Base-by-base conservation (phyloP, 2,797 vertebrate genomes). In the Pterois miles region DNA sequence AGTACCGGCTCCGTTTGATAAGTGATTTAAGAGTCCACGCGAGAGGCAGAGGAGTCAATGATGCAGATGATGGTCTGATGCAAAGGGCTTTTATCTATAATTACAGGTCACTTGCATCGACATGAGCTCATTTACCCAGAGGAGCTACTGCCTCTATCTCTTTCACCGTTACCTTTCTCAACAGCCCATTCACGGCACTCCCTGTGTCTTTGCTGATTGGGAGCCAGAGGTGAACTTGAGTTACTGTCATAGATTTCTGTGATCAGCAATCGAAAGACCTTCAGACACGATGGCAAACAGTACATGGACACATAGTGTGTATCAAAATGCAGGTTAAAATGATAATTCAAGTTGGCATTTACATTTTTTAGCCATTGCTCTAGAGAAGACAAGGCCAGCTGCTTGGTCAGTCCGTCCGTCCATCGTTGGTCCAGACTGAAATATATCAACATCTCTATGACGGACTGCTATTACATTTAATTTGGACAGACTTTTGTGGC, bases 11-110 rank as follows among this genome's bases (percentile, higher is more conserved):
- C 13, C 34, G 34, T 81, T 74, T 87, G 74, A 81, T 80, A 80
- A 88, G 82, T 81, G 74, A 82, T 84, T 85, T 71, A 77, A 74
- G 77, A 82, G 78, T 76, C 65, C 57, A 53, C 40, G 53, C 1
- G n/a, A 73, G 60, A 76, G 81, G 81, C 57, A 57, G 75, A 31
- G 18, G 58, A 88, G 78, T 83, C 78, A 76, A 65, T 67, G 84
- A 79, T 75, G 74, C 81, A 80, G 66, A 85, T 80, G 67, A 86
- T 76, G 64, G 72, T 85, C 63, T 71, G 80, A 88, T 87, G 87
- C 78, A 74, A 64, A 75, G 73, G 81, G 74, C 68, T 91, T 88
- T 90, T 79, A 83, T 88, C 81, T 70, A 58, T 87, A 86, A 88
- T 91, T 83, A 83, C 78, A 78, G 79, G 87, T 90, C 87, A 81